phyloP scores from a whole-genome alignment of 37 sponge, comb jelly and placozoan species.

The Chondrilla cf. caribensis region DNA sequence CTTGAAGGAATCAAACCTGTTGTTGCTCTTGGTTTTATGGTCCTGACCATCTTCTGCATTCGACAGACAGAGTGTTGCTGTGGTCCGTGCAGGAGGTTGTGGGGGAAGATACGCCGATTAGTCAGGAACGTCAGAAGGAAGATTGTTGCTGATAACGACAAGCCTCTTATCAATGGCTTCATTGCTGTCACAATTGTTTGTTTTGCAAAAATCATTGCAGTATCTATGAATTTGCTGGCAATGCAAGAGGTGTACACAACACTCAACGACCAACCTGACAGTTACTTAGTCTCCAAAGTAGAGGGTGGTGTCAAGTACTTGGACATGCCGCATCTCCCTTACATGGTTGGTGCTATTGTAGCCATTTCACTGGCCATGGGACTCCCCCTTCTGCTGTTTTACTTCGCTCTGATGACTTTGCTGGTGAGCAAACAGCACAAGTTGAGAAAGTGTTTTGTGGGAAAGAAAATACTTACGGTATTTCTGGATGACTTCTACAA shows the following conservation, averaged over 20 bases:
- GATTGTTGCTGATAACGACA: neutral
- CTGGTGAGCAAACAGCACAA: neutral
- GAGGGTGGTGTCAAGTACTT: neutral
- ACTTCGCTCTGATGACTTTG: neutral
- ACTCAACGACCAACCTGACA: neutral
- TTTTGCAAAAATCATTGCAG: slow-evolving; percentile 32
- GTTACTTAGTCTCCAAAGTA: neutral
- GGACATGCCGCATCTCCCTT: neutral
- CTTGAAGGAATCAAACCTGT: neutral
- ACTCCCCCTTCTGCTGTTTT: neutral
- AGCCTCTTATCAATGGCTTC: slow-evolving; percentile 46
- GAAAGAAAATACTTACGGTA: neutral
- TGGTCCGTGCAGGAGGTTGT: neutral
- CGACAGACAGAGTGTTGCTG: slow-evolving; percentile 8
- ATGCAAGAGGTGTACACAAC: neutral
- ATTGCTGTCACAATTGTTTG: slow-evolving; percentile 39
- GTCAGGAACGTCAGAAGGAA: neutral
- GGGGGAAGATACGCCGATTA: neutral
- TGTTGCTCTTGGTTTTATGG: neutral
- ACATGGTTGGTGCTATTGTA: neutral
- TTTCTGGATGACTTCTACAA: slow-evolving; percentile 17
- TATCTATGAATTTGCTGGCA: slow-evolving; percentile 38
- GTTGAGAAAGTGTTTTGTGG: neutral
- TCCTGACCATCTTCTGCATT: neutral
- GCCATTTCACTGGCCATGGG: neutral